phyloP scores from a whole-genome alignment of 2,888 invertebrate genomes.

The Lacanobia oleracea region DNA sequence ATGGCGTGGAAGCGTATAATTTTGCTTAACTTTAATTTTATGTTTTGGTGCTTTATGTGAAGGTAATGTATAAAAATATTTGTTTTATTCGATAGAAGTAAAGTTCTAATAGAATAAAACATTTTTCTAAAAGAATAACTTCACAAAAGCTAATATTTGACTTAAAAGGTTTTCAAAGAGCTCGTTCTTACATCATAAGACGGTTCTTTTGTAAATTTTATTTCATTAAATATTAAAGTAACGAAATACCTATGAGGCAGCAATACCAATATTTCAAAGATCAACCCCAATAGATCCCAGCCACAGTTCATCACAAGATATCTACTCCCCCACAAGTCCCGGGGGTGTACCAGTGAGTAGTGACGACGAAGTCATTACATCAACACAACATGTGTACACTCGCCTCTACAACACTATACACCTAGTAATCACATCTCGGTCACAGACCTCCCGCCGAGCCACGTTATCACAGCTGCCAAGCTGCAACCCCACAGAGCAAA shows the following conservation, averaged over 20 bases:
- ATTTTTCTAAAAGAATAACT: not conserved
- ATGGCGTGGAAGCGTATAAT: conserved; percentile 2
- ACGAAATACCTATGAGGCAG: not conserved
- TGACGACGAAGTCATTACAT: conserved; percentile 30
- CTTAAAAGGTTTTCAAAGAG: not conserved
- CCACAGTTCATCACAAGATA: not conserved
- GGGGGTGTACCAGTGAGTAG: conserved; percentile 3
- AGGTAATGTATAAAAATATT: not conserved
- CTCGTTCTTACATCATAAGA: not conserved
- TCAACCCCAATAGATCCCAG: conserved; percentile 9
- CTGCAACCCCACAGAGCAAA: conserved; percentile 15
- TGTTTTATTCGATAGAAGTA: not conserved
- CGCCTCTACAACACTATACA: not conserved
- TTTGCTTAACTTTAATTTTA: not conserved
- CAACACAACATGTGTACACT: conserved; percentile 24
- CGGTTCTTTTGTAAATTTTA: not conserved
- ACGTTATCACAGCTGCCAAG: not conserved
- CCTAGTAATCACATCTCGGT: conserved; percentile 21
- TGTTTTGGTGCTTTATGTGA: not conserved
- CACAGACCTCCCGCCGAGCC: conserved; percentile 15
- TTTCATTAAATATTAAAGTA: not conserved
- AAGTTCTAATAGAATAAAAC: not conserved
- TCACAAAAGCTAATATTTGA: not conserved
- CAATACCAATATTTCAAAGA: not conserved
- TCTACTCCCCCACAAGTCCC: conserved; percentile 14